Evolutionary conservation across 2,797 vertebrate species (phyloP).

Genomic region (Podargus strigoides): DNA sequence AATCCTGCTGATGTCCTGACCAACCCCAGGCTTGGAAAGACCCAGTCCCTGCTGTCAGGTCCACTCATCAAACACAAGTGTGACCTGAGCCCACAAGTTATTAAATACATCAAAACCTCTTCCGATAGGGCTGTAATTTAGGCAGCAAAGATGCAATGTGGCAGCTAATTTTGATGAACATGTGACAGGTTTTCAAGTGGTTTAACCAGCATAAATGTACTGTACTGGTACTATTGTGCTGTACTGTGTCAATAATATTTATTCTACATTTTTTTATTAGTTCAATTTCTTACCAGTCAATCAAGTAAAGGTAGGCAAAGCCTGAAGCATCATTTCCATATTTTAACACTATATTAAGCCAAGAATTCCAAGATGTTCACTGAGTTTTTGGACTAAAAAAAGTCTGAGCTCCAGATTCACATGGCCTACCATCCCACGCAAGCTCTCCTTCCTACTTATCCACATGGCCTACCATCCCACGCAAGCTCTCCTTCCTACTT

Average conservation of each 20-base stretch:
- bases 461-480: neutral
- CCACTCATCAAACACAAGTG: neutral
- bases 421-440: neutral
- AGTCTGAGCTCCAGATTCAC: neutral
- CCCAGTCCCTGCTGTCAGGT: neutral
- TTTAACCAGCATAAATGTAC: neutral
- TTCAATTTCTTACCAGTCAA: neutral
- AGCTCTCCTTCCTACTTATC: neutral
- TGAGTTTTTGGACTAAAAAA: neutral
- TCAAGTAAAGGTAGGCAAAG: neutral
- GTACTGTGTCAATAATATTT: neutral
- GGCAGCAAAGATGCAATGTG: neutral
- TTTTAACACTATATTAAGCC: neutral
- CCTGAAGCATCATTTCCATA: neutral
- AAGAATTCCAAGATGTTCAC: neutral
- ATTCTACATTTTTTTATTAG: neutral
- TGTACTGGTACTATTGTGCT: neutral
- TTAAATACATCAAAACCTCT: neutral
- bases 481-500: neutral
- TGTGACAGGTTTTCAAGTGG: neutral
- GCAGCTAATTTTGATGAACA: neutral
- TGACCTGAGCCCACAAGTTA: neutral
- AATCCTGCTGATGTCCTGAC: neutral
- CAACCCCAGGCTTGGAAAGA: neutral
- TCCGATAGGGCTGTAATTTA: neutral